phyloP scores from a whole-genome alignment of 1,140 invertebrate genomes.

The Pseudomyrmex flavicornis region DNA sequence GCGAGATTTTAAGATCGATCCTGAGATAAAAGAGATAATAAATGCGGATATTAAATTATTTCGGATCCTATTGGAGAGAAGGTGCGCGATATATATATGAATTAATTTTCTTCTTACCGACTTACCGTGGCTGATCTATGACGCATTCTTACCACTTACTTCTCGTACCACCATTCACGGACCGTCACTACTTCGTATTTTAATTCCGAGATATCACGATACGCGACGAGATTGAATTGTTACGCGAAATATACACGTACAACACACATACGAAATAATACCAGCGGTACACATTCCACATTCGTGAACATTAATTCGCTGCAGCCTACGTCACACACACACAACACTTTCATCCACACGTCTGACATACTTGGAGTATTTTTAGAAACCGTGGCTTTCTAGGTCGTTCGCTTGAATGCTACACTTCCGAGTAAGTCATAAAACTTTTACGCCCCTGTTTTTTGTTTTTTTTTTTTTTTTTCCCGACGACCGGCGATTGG shows the following conservation, averaged over 20 bases:
- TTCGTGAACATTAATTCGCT: constrained; percentile 43
- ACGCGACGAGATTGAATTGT: constrained; percentile 23
- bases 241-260: not conserved
- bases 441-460: constrained; percentile 30
- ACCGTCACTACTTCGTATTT: not conserved
- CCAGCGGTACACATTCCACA: too few relatives aligned
- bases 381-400: constrained; percentile 60
- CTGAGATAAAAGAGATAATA: not conserved
- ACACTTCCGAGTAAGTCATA: constrained; percentile 34
- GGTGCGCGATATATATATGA: not conserved
- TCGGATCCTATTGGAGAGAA: not conserved
- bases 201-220: not conserved
- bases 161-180: not conserved
- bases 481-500: constrained; percentile 34
- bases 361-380: constrained; percentile 60
- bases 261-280: too few relatives aligned
- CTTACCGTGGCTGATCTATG: not conserved
- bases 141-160: not conserved
- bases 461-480: too few relatives aligned
- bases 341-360: constrained; percentile 43
- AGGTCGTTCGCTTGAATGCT: constrained; percentile 55
- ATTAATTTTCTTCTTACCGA: not conserved
- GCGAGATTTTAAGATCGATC: not conserved
- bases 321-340: constrained; percentile 36
- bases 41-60: constrained; percentile 3